These are phyloP conservation scores for Caenorhabditis sulstoni DNA, from an alignment of 2,888 invertebrate genomes.

Conservation along the genomic window DNA sequence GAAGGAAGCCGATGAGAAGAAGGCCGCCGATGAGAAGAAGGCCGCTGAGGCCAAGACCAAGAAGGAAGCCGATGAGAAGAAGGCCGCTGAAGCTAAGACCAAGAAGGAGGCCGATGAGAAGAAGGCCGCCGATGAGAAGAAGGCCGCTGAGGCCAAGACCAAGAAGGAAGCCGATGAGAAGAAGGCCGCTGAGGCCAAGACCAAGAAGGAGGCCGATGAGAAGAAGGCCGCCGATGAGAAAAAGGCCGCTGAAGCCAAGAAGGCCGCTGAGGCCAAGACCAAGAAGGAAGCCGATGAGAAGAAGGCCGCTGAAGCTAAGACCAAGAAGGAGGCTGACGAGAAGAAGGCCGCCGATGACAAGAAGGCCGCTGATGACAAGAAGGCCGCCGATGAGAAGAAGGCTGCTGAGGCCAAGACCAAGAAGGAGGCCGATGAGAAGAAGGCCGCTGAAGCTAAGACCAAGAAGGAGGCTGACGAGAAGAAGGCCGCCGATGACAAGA, in stretches of 20 bases:
- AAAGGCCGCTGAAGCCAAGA: conserved; percentile 39
- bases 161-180: conserved; percentile 42
- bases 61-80: conserved; percentile 28
- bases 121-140: conserved; percentile 20
- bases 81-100: conserved; percentile 29
- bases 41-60: conserved; percentile 24
- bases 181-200: conserved; percentile 33
- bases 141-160: conserved; percentile 31
- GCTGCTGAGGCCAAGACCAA: conserved; percentile 28
- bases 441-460: conserved; percentile 23
- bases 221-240: conserved; percentile 42
- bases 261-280: conserved; percentile 54
- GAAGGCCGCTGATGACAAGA: conserved; percentile 13
- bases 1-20: conserved; percentile 32
- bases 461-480: conserved; percentile 31
- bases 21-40: conserved; percentile 28
- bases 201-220: conserved; percentile 40
- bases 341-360: conserved; percentile 50
- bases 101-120: conserved; percentile 34
- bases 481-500: conserved; percentile 20
- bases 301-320: conserved; percentile 44
- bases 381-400: no score
- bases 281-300: conserved; percentile 36
- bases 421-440: conserved; percentile 25
- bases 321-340: conserved; percentile 41